Evolutionary conservation across 2,113 vertebrate genomes (phyloP).

Genomic region (Rana temporaria): DNA sequence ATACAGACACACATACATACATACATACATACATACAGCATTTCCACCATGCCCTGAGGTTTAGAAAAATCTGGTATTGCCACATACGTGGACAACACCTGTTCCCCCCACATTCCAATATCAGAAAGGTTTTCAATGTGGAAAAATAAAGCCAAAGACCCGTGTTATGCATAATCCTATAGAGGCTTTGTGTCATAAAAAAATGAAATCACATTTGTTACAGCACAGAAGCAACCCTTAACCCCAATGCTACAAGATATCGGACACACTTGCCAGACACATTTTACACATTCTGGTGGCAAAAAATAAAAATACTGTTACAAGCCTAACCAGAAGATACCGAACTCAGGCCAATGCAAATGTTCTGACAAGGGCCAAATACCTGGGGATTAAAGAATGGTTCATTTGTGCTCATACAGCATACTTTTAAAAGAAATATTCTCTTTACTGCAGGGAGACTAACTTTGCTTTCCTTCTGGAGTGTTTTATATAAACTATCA

Average conservation of each 20-base stretch:
- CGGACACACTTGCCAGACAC: background rate
- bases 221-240: background rate
- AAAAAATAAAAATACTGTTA: background rate
- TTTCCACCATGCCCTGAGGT: slow-evolving; percentile 53
- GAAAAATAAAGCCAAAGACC: slow-evolving; percentile 17
- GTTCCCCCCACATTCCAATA: slow-evolving; percentile 20
- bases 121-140: slow-evolving; percentile 16
- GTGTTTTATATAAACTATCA: background rate
- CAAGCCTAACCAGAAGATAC: background rate
- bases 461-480: background rate
- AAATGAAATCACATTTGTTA: background rate
- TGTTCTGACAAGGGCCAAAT: background rate
- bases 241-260: slow-evolving; percentile 2
- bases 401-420: background rate
- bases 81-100: background rate
- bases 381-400: background rate
- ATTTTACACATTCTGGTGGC: background rate
- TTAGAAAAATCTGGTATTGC: slow-evolving; percentile 29
- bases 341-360: background rate
- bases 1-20: slow-evolving; percentile 21
- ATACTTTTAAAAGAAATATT: background rate
- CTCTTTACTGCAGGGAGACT: background rate
- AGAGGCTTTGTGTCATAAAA: background rate
- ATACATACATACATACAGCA: slow-evolving; percentile 44
- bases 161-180: slow-evolving; percentile 8